phyloP scores from a whole-genome alignment of 2,888 invertebrate genomes.

The Ophion ellenae region DNA sequence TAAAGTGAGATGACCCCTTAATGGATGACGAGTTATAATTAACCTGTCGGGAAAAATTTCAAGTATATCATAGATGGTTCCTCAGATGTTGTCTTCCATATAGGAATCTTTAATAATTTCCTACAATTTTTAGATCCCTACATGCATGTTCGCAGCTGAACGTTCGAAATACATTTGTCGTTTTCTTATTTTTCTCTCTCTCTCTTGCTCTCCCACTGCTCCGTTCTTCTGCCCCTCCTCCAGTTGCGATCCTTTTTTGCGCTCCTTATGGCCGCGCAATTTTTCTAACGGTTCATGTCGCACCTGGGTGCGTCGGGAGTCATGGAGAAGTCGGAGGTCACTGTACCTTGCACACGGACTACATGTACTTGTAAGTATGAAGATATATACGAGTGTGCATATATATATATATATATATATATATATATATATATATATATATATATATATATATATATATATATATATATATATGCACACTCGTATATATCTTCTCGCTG shows the following conservation, averaged over 20 bases:
- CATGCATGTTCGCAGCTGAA: too few species aligned
- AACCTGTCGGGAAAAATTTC: not conserved
- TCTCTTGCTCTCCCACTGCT: slow-evolving; percentile 1
- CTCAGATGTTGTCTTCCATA: too few species aligned
- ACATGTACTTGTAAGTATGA: slow-evolving; percentile 31
- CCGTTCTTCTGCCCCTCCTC: slow-evolving; percentile 22
- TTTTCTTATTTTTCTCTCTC: not conserved
- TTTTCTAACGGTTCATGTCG: slow-evolving; percentile 72
- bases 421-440: slow-evolving; percentile 2
- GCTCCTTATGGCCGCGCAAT: slow-evolving; percentile 65
- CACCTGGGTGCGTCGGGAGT: slow-evolving; percentile 72
- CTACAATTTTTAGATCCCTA: not conserved
- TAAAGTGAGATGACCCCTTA: not conserved
- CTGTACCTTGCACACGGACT: slow-evolving; percentile 68
- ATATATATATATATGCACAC: slow-evolving; percentile 23
- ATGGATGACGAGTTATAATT: not conserved
- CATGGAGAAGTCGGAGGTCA: slow-evolving; percentile 71
- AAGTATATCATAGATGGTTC: too few species aligned
- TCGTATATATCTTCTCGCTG: too few species aligned
- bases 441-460: slow-evolving; percentile 14
- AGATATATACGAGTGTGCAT: slow-evolving; percentile 6
- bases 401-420: slow-evolving; percentile 18
- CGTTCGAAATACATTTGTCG: not conserved
- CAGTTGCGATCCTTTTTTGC: slow-evolving; percentile 40
- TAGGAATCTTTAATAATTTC: not conserved